Evolutionary conservation across 2,888 invertebrate species (phyloP), one percentile per base, ranked within the genome.

Genomic region (Spicauda simplicius): DNA sequence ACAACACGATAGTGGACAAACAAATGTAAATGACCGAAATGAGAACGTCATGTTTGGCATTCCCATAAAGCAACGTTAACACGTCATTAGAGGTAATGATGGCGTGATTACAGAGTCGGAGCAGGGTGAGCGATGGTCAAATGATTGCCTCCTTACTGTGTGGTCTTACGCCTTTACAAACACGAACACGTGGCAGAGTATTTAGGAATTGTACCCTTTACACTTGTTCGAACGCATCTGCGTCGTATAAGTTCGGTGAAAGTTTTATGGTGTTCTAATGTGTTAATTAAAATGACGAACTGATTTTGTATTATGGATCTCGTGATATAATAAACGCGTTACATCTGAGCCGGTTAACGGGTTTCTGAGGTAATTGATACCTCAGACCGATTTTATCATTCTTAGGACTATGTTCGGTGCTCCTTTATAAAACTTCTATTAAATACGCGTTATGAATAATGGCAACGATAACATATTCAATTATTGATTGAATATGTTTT

Each of bases 1-100:
- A 93, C 90, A 93, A 82, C 81, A 83, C 83, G 80, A 91, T 88
- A 87, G 88, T 88, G 81, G 91, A 88, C 91, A 93, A 93, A 93
- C 93, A 92, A 90, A 92, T 90, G 89, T 92, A 91, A 93, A 91
- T 91, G 92, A 91, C 90, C 91, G 88, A 92, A 92, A 93, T 91
- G 87, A 91, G 91, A 88, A 88, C 91, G 91, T 90, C 90, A 89
- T 92, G 93, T 93, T 93, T 93, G 92, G 92, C 91, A 91, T 93
- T 92, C 93, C 92, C 93, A 92, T 93, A 93, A 91, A 91, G 90
- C 86, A 87, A 88, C 88, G 92, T 92, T 93, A 93, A 91, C 93
- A 92, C 93, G 90, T 93, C 91, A 93, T 92, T 93, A 93, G 88
- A 90, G 87, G 91, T 91, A 92, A 92, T 93, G 92, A 93, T 91